These are phyloP conservation scores for Drosophila demipolita DNA, from an alignment of 2,888 invertebrate genomes.

Conservation along the genomic window DNA sequence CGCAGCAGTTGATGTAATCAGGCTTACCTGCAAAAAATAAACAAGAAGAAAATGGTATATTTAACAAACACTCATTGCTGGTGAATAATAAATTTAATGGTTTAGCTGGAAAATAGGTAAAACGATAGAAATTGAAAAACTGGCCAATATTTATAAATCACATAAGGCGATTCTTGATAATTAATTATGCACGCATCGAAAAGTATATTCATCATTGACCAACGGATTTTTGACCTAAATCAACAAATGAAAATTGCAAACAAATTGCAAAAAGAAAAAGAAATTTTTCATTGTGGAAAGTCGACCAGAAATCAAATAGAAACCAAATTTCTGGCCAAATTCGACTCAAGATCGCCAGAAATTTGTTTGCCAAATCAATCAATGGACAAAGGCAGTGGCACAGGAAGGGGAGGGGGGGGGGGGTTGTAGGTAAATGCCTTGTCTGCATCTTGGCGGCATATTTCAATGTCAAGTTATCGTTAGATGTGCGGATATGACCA, in stretches of 20 bases:
- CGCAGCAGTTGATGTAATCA: constrained; percentile 44
- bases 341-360: constrained; percentile 35
- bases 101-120: constrained; percentile 4
- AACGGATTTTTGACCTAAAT: constrained; percentile 56
- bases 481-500: constrained; percentile 43
- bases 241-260: constrained; percentile 72
- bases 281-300: constrained; percentile 50
- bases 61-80: constrained; percentile 19
- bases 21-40: constrained; percentile 54
- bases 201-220: constrained; percentile 15
- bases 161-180: constrained; percentile 17
- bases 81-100: constrained; percentile 3
- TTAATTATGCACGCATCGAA: constrained; percentile 23
- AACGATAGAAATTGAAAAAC: constrained; percentile 7
- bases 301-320: constrained; percentile 14
- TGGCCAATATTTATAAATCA: constrained; percentile 4
- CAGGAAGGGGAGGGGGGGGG: not conserved
- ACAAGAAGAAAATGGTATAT: constrained; percentile 24
- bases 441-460: constrained; percentile 44
- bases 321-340: constrained; percentile 30
- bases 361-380: constrained; percentile 73
- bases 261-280: constrained; percentile 61
- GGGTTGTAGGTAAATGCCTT: constrained; percentile 11
- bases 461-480: constrained; percentile 66
- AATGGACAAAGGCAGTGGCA: constrained; percentile 15